Evolutionary conservation across 2,888 invertebrate species (phyloP), one percentile per base, ranked within the genome.

Genomic region (Anthrax anthrax): DNA sequence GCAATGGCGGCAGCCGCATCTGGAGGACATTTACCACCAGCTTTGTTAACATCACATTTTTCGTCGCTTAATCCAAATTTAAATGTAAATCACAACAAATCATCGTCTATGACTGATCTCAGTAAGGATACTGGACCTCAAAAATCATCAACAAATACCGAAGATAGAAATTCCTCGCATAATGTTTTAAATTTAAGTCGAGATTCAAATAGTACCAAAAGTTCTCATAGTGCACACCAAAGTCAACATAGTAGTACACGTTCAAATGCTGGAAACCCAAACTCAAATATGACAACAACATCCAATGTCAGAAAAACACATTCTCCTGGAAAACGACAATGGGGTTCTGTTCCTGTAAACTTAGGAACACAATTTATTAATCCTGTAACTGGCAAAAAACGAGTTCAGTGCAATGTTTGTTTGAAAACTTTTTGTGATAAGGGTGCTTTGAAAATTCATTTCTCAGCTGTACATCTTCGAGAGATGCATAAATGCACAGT

Each of bases 401-500:
- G 97, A 53, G 96, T 97, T 4, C 91, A 96, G 65, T 99, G 98
- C 69, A 92, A 95, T 59, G 94, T 95, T 38, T 98, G 98, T 65
- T 72, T 95, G 51, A 98, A 98, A 72, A 97, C 97, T 16, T 98
- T 98, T 72, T 98, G 98, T 75, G 98, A 98, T 73, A 98, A 98
- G 72, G 98, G 97, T 51, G 98, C 98, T 1, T 74, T 98, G 19
- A 98, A 98, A 71, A 99, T 98, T 9, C 98, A 98, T 67, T 97
- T 96, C 64, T 95, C 95, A 43, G 98, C 98, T 0, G 98, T 99
- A 12, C 98, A 98, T 65, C 71, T 97, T 50, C 80, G 96, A 37
- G 98, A 99, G 72, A 98, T 98, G 97, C 98, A 99, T 70, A 92
- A 92, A 70, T 98, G 98, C 65, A 96, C 97, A 0, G 95, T 98